Base-by-base conservation (phyloP, 1,140 invertebrate genomes). In the Physella acuta region DNA sequence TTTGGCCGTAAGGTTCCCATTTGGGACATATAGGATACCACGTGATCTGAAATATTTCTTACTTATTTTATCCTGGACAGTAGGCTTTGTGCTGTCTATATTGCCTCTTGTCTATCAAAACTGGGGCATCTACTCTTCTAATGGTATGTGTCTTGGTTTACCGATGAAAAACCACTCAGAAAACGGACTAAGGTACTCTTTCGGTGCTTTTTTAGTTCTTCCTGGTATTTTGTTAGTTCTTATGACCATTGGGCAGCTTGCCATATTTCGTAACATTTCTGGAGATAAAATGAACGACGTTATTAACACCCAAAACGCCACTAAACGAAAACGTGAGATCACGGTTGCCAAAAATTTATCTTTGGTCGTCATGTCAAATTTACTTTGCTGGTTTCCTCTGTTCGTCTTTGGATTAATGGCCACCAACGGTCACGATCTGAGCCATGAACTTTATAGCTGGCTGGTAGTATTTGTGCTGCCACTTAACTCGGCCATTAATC, bases 371-470 rank as follows among this genome's bases (percentile, higher is more conserved):
- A 52, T 75, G 39, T 71, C 70, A 0, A 68, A 78, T 52, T 78
- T 75, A 52, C 17, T 73, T 0, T 76, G 75, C 51, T 75, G 73
- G 76, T 76, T 75, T 68, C 75, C 75, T 4, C 63, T 78, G 28
- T 69, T 71, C 34, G 28, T 73, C 30, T 77, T 78, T 69, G 77
- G 77, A 73, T 63, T 76, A 20, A 39, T 72, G 49, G 62, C 75
- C 30, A 31, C 72, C 26, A 44, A 3, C 36, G 73, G 71, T 3
- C 17, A 31, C 4, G 24, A 33, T 14, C 71, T 76, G 26, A 49
- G 66, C 16, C 56, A 64, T 11, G 73, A 72, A 20, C 68, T 73
- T 1, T 76, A 74, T 33, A 69, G 30, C n/a, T n/a, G n/a, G n/a
- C n/a, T n/a, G n/a, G n/a, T n/a, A n/a, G n/a, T n/a, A n/a, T n/a